Evolutionary conservation across 2,888 invertebrate genomes (phyloP), one percentile per base, ranked within the genome.

Genomic region (Chrysolina americana): DNA sequence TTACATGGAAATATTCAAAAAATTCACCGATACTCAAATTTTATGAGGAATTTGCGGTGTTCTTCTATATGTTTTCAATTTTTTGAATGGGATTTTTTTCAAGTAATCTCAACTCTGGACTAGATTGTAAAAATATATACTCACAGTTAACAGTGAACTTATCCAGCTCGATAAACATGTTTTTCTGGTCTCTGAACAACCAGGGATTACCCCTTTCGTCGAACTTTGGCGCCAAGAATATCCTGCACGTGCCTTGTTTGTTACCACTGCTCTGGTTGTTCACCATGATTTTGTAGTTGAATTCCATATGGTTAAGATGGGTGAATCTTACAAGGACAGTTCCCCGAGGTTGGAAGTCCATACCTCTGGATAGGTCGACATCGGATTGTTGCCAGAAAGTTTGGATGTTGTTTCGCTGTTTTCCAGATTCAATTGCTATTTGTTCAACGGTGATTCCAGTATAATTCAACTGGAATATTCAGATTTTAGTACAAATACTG

Each of bases 331-430:
- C 79, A 64, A 83, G 91, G 47, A 95, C 92, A 62, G 92, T 87
- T 64, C 95, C 95, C 0, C 95, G 90, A 0, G 95, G 95, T 11
- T 92, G 91, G 88, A 96, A 96, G 89, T 96, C 96, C 85, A 96
- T 90, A 0, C 96, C 96, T 1, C 95, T 91, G 0, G 93, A 92
- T 41, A 96, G 87, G 84, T 96, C 94, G 78, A 96, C 90, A 65
- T 93, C 93, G 74, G 94, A 93, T 87, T 94, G 92, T 89, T 93
- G 93, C 96, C 96, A 96, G 87, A 92, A 93, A 0, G 95, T 95
- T 75, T 88, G 87, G 50, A 96, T 78, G 0, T 87, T 86, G 87
- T 95, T 93, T 4, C 72, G 70, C 11, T 84, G 90, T 0, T 90
- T 90, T 15, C 88, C 82, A 0, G 90, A 88, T 66, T 89, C 86